Evolutionary conservation across 2,797 vertebrate species (phyloP), one percentile per base, ranked within the genome.

Genomic region (Limosa lapponica): DNA sequence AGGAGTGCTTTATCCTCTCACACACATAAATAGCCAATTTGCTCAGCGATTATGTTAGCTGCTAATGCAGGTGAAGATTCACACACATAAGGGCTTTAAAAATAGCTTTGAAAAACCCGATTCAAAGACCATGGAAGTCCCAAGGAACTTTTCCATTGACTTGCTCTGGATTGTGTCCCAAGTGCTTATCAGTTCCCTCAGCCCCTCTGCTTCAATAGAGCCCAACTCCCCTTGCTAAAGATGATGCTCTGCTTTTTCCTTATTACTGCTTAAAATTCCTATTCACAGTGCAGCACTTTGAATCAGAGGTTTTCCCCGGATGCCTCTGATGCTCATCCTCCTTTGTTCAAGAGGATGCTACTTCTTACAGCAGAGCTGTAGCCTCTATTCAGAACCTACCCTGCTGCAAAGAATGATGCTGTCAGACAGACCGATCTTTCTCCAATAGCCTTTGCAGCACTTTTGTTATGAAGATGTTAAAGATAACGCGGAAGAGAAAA

Each of bases 291-390:
- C 91, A 95, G 90, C 83, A 61, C 85, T 95, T 49, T 64, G 94
- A 94, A 89, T 84, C 73, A 65, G 87, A 82, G 83, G 74, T 95
- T 96, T 92, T 84, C 95, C 96, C 90, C 58, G 82, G 95, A 71
- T 90, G 82, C 90, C 89, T 94, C 96, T 94, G 93, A 95, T 96
- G 77, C 91, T 97, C 95, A 93, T 96, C 94, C 70, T 93, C 73
- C 74, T 95, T 95, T 97, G 94, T 95, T 71, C 67, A 52, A 72
- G 73, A 90, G 75, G 93, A 95, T 70, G 62, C 85, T 89, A 5
- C 70, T 90, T 82, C 86, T 57, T 72, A 90, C 44, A 73, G 55
- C 77, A 73, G 86, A 71, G 78, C 90, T 73, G 73, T 57, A 80
- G 90, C 91, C 59, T 89, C 91, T 89, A 89, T 96, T 95, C 88